Conservation (phyloP, 2,888 invertebrate species). For the Andrena haemorrhoa region DNA sequence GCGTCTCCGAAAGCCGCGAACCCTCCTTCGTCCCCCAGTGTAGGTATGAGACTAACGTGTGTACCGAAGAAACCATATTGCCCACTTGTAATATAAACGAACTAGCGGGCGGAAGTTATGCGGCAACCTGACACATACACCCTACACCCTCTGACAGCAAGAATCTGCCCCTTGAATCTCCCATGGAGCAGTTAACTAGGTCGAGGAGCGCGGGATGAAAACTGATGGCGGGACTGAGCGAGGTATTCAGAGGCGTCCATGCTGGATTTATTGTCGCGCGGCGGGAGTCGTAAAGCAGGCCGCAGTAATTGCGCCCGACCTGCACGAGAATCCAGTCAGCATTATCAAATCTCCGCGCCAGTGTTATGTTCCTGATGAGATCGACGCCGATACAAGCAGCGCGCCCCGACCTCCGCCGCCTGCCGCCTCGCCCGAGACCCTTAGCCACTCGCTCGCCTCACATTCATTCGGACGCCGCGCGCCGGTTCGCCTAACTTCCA, state of each 20-base stretch:
- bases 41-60: too few species aligned
- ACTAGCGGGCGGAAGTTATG: too few species aligned
- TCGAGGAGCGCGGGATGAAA: neutral
- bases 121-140: too few species aligned
- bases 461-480: conserved; percentile 56
- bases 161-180: neutral
- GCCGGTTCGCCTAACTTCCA: conserved; percentile 58
- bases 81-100: too few species aligned
- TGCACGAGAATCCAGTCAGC: conserved; percentile 79
- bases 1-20: too few species aligned
- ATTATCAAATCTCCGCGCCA: conserved; percentile 77
- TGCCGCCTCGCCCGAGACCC: neutral
- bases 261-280: neutral
- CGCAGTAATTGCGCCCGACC: conserved; percentile 73
- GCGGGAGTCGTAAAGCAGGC: neutral
- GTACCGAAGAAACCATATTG: too few species aligned
- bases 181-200: neutral
- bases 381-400: conserved; percentile 28
- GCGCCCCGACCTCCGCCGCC: neutral
- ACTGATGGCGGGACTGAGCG: neutral
- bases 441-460: conserved; percentile 17
- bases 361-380: conserved; percentile 71
- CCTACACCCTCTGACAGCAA: neutral
- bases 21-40: too few species aligned
- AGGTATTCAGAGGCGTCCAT: neutral